Evolutionary conservation across 2,113 vertebrate species (phyloP), one percentile per base, ranked within the genome.

Genomic region (Chamaea fasciata): DNA sequence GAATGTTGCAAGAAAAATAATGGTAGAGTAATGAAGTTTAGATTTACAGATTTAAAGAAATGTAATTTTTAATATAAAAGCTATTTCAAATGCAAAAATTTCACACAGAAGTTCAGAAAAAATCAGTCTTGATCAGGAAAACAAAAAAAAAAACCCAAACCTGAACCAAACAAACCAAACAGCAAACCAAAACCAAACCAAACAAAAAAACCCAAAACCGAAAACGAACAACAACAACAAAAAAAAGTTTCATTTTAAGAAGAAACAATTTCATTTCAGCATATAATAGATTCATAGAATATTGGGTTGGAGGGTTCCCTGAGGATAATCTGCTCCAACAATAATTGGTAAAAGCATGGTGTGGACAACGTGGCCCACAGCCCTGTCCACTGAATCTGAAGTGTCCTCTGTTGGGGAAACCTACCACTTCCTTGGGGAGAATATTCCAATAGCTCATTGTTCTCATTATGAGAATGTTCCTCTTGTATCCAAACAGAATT

Each of bases 291-390:
- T 46, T 50, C 5, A 35, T 13, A 37, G 15, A 71, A 39, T 63
- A 24, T 6, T 42, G 33, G 6, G 4, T 63, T 84, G 21, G 19
- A 79, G 59, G 3, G 13, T 19, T 56, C 9, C 7, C 21, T 4
- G 6, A 62, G 11, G 24, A 31, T 59, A 11, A 26, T 24, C 13
- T 8, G 1, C 7, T 68, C 19, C 16, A 79, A 23, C 1, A 8
- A 4, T 68, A 74, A 21, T 11, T 73, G 22, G 8, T 47, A 56
- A 78, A 62, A 56, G 2, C 22, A 16, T 0, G 0, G 4, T 13
- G 16, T 24, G 49, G 7, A 28, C 9, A 65, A 26, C 31, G 33
- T 6, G 20, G 7, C 6, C 13, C 13, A 50, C 9, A 21, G 11
- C 6, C 7, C 33, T 62, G 28, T 19, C 18, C 41, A 50, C 24